A percentile compares a stretch with the other conserved stretches of the same genome.
Evolutionary conservation across 1,140 invertebrate species (phyloP).

Genomic region (Tribolium castaneum): DNA sequence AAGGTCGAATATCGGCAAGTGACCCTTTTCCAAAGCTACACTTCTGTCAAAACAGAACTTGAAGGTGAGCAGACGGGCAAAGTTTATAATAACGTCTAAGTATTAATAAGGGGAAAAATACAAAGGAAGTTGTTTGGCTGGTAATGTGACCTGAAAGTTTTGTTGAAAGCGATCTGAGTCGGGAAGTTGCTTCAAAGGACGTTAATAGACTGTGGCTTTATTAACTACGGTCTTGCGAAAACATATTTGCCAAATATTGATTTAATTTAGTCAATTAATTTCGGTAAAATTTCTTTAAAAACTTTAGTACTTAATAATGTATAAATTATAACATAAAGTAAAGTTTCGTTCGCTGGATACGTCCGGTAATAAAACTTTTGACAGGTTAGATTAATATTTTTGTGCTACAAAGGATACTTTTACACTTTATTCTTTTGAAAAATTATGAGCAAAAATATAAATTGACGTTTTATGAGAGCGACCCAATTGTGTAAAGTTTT

Average conservation of each 20-base stretch:
- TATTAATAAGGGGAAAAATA: neutral
- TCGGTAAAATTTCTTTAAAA: neutral
- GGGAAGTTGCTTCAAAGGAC: neutral
- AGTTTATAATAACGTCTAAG: neutral
- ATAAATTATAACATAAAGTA: neutral
- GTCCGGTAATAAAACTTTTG: neutral
- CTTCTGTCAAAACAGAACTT: neutral
- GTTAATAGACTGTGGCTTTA: neutral
- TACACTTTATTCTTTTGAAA: neutral
- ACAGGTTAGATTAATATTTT: neutral
- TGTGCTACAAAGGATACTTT: neutral
- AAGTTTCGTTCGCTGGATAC: neutral
- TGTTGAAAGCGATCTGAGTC: too few relatives aligned
- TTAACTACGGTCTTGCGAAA: neutral
- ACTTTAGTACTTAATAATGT: neutral
- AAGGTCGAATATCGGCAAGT: neutral
- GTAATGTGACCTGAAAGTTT: neutral
- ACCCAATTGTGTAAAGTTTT: too few relatives aligned
- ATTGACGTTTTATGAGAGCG: too few relatives aligned
- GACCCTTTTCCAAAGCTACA: conserved; percentile 2
- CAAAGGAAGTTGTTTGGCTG: neutral
- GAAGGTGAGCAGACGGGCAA: neutral
- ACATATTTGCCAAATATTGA: neutral
- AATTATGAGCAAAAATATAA: neutral
- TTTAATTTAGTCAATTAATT: neutral